A percentile compares a stretch with the other conserved stretches of the same genome.
These are phyloP conservation scores for Neodon shergylaensis DNA, from an alignment of 2,113 vertebrate genomes.

Conservation along the genomic window DNA sequence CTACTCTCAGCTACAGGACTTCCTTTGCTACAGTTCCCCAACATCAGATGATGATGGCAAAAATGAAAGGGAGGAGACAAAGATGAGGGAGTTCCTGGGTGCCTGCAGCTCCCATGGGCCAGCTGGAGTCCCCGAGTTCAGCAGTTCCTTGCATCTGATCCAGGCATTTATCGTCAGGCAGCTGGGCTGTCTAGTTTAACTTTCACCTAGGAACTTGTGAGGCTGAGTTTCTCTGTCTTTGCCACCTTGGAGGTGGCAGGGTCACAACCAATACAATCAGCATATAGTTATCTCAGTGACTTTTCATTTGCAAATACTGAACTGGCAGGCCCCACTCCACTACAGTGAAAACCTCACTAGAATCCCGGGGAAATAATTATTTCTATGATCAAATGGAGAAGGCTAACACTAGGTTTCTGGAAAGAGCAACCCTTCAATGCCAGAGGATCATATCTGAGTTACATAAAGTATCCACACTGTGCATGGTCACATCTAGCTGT, in stretches of 20 bases:
- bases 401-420: neutral
- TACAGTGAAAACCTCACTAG: conserved; percentile 38
- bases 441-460: neutral
- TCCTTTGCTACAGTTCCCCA: neutral
- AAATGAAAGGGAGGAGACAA: neutral
- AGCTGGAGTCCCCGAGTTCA: neutral
- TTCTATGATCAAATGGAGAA: conserved; percentile 44
- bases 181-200: conserved; percentile 66
- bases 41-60: neutral
- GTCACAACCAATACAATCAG: conserved; percentile 66
- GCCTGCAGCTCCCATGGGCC: neutral
- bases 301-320: conserved; percentile 50
- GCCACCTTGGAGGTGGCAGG: conserved; percentile 64
- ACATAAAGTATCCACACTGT: neutral
- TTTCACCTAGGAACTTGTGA: conserved; percentile 73
- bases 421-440: neutral
- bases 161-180: conserved; percentile 10
- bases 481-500: neutral
- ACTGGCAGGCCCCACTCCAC: conserved; percentile 21
- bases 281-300: neutral
- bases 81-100: neutral
- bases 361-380: conserved; percentile 67
- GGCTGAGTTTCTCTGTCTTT: conserved; percentile 40
- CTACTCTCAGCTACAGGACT: neutral
- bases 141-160: neutral